phyloP scores from a whole-genome alignment of 2,888 invertebrate species.

The Ephialtes manifestator region DNA sequence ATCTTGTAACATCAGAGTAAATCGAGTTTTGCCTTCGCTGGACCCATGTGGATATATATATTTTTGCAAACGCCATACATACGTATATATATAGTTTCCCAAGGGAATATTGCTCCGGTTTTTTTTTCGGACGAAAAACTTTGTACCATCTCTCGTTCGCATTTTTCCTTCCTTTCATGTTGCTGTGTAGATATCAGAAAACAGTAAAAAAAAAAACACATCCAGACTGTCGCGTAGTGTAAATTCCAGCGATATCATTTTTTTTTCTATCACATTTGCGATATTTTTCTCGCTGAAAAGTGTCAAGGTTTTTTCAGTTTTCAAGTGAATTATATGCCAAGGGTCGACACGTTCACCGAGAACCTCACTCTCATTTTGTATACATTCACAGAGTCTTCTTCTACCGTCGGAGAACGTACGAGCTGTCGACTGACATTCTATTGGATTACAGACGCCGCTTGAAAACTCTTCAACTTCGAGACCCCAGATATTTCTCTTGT shows the following conservation, averaged over 20 bases:
- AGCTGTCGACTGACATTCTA: conserved; percentile 14
- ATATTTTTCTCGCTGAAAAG: conserved; percentile 36
- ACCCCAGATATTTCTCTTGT: background rate
- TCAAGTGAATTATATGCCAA: conserved; percentile 50
- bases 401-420: conserved; percentile 57
- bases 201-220: conserved; percentile 5
- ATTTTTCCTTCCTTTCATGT: background rate
- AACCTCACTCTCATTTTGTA: conserved; percentile 50
- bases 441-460: conserved; percentile 30
- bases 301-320: conserved; percentile 55
- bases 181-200: conserved; percentile 6
- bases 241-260: background rate
- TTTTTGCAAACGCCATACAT: conserved; percentile 14
- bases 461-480: conserved; percentile 33
- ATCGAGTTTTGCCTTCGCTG: conserved; percentile 34
- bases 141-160: conserved; percentile 6
- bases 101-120: conserved; percentile 35
- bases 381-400: conserved; percentile 33
- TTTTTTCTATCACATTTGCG: conserved; percentile 31
- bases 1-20: conserved; percentile 34
- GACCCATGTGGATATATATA: conserved; percentile 26
- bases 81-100: conserved; percentile 13
- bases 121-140: conserved; percentile 24
- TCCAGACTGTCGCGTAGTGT: background rate
- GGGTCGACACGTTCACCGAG: conserved; percentile 30